Evolutionary conservation across 1,140 invertebrate species (phyloP), one percentile per base, ranked within the genome.

Genomic region (Cyphomyrmex costatus): DNA sequence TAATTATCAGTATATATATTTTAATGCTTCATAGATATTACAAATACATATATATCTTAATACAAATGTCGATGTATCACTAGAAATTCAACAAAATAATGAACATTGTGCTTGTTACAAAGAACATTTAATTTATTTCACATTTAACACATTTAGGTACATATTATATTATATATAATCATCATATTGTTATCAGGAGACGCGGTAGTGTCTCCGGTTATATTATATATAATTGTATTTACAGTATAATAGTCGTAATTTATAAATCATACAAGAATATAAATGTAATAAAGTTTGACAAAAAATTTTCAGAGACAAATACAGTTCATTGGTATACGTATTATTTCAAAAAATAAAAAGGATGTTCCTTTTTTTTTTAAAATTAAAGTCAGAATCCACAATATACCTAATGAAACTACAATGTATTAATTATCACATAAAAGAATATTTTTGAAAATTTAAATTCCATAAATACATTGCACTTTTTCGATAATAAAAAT

Each of bases 121-220:
- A 33, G 21, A 58, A 33, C 6, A 10, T 71, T 71, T 30, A 46
- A 6, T 68, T 80, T 80, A 80, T 79, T 79, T 51, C 7, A 27
- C 21, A 19, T 79, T 51, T 49, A 66, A 66, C n/a, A n/a, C n/a
- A n/a, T n/a, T n/a, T n/a, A n/a, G n/a, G n/a, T n/a, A n/a, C n/a
- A n/a, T n/a, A n/a, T n/a, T n/a, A n/a, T n/a, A n/a, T n/a, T n/a
- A n/a, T n/a, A n/a, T n/a, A n/a, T n/a, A n/a, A n/a, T n/a, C n/a
- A n/a, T n/a, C n/a, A n/a, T n/a, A n/a, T n/a, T n/a, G n/a, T n/a
- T n/a, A n/a, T n/a, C n/a, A n/a, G n/a, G n/a, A n/a, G n/a, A n/a
- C n/a, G n/a, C n/a, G n/a, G n/a, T n/a, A n/a, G n/a, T n/a, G n/a
- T n/a, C 33, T 73, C 6, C 36, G 6, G 36, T 36, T 36, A 36